These are phyloP conservation scores for Meloidogyne exigua DNA, from an alignment of 1,140 invertebrate species.

Conservation along the genomic window DNA sequence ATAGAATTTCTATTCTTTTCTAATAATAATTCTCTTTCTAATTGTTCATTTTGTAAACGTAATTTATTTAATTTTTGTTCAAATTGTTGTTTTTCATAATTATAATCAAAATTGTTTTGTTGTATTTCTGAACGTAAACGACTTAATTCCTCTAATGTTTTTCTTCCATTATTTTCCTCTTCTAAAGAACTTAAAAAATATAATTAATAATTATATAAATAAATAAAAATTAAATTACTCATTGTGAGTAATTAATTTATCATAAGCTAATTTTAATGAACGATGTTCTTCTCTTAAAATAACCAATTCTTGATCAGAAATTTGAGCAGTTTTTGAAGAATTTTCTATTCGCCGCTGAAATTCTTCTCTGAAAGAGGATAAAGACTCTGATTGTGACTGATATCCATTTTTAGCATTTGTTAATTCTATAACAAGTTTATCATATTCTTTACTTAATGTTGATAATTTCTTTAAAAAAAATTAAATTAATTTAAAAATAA, in stretches of 20 bases:
- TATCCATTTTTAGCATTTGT: conserved; percentile 22
- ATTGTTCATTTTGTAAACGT: conserved; percentile 5
- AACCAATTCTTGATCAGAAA: conserved; percentile 39
- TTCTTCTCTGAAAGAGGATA: conserved; percentile 22
- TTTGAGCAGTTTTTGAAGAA: conserved; percentile 15
- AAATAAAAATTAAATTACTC: conserved; percentile 12
- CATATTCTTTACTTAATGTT: conserved; percentile 37
- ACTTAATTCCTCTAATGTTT: conserved; percentile 26
- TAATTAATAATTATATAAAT: conserved; percentile 7
- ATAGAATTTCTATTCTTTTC: background rate
- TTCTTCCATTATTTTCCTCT: conserved; percentile 28
- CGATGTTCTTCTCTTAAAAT: conserved; percentile 42
- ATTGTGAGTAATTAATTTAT: conserved; percentile 43
- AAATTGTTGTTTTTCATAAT: background rate
- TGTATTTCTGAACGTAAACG: conserved; percentile 19
- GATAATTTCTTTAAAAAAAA: conserved; percentile 33
- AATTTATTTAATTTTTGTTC: conserved; percentile 24
- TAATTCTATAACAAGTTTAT: conserved; percentile 36
- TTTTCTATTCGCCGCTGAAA: conserved; percentile 5
- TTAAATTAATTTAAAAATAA: background rate
- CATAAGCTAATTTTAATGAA: conserved; percentile 42
- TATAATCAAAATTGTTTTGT: conserved; percentile 18
- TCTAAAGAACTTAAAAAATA: conserved; percentile 35
- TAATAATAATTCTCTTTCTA: background rate
- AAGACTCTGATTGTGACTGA: conserved; percentile 30